Conservation (phyloP, 2,113 vertebrate genomes). For the Laticauda colubrina region DNA sequence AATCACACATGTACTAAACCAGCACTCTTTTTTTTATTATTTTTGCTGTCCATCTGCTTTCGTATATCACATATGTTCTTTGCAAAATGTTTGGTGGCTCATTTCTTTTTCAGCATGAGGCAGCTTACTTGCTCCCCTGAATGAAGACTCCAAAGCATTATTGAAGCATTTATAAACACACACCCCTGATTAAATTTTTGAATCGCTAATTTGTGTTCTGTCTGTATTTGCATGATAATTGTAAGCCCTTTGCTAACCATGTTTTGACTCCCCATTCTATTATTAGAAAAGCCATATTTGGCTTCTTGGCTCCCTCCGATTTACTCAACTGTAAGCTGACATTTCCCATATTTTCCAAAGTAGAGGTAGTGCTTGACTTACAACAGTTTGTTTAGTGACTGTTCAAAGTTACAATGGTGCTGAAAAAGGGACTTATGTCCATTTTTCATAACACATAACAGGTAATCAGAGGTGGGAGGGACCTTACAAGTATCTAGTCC, state of each 20-base stretch:
- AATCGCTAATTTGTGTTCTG: slow-evolving; percentile 62
- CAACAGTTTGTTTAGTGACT: too few relatives aligned
- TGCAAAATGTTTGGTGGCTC: slow-evolving; percentile 61
- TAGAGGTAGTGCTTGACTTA: too few relatives aligned
- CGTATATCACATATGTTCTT: slow-evolving; percentile 56
- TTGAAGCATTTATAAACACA: slow-evolving; percentile 63
- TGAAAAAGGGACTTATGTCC: too few relatives aligned
- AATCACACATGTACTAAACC: slow-evolving; percentile 34
- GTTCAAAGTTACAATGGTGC: too few relatives aligned
- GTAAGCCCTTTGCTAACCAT: slow-evolving; percentile 41
- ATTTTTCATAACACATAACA: too few relatives aligned
- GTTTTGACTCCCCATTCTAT: neutral
- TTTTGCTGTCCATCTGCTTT: slow-evolving; percentile 56
- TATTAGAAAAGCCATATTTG: neutral
- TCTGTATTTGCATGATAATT: slow-evolving; percentile 56
- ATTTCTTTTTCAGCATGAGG: slow-evolving; percentile 63
- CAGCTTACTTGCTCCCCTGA: slow-evolving; percentile 60
- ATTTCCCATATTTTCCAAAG: neutral
- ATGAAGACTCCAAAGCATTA: slow-evolving; percentile 57
- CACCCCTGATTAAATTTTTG: slow-evolving; percentile 63
- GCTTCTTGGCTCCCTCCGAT: neutral
- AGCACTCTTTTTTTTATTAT: slow-evolving; percentile 18
- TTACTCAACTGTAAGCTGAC: neutral
- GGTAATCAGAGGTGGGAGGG: too few relatives aligned
- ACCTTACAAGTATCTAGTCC: too few relatives aligned